Evolutionary conservation across 2,888 invertebrate genomes (phyloP).

Genomic region (Troilus luridus): DNA sequence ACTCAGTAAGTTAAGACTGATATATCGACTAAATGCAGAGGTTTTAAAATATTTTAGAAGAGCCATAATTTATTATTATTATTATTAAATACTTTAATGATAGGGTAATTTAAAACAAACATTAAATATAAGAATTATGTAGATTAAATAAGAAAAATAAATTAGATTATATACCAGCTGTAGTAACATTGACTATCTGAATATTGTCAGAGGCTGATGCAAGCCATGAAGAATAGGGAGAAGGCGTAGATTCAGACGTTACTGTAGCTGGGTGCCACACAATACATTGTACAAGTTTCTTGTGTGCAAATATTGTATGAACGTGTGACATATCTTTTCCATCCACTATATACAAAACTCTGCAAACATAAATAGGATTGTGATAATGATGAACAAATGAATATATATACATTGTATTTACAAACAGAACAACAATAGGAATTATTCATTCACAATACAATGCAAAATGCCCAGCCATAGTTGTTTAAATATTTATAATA

Average conservation of each 20-base stretch:
- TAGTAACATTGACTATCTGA: slow-evolving; percentile 71
- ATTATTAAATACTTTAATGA: not conserved
- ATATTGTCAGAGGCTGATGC: slow-evolving; percentile 75
- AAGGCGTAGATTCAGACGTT: slow-evolving; percentile 72
- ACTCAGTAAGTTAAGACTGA: too few relatives aligned
- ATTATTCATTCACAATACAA: not conserved
- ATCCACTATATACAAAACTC: slow-evolving; percentile 65
- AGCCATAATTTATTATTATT: too few relatives aligned
- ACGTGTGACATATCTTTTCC: slow-evolving; percentile 67
- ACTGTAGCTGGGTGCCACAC: slow-evolving; percentile 83
- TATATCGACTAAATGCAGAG: too few relatives aligned
- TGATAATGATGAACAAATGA: not conserved
- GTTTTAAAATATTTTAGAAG: too few relatives aligned
- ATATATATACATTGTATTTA: not conserved
- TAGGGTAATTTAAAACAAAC: not conserved
- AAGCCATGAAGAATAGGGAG: slow-evolving; percentile 76
- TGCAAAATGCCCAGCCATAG: too few relatives aligned
- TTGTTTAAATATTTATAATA: too few relatives aligned
- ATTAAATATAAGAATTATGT: not conserved
- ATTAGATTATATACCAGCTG: slow-evolving; percentile 55
- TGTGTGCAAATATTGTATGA: slow-evolving; percentile 71
- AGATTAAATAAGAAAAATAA: not conserved
- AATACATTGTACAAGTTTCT: slow-evolving; percentile 77
- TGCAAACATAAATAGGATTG: slow-evolving; percentile 56
- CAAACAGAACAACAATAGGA: not conserved